phyloP scores from a whole-genome alignment of 2,113 vertebrate species.

The Sebastes schlegelii region DNA sequence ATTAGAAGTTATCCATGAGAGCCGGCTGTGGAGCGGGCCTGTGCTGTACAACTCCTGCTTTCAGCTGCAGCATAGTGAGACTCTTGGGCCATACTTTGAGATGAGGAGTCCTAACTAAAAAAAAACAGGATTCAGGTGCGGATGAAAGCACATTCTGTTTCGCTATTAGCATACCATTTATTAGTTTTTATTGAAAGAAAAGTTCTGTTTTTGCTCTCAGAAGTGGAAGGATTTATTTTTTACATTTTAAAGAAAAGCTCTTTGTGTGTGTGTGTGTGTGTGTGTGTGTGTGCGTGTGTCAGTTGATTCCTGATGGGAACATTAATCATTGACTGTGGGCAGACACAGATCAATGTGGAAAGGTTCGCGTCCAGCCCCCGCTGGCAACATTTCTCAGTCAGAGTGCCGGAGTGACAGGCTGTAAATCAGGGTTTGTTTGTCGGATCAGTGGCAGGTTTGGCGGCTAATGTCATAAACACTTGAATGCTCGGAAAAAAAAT shows the following conservation, averaged over 20 bases:
- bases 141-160: constrained; percentile 13
- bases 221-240: constrained; percentile 5
- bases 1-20: constrained; percentile 75
- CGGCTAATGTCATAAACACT: constrained; percentile 53
- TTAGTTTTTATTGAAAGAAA: constrained; percentile 26
- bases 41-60: constrained; percentile 12
- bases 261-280: constrained; percentile 1
- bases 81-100: constrained; percentile 27
- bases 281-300: constrained; percentile 34
- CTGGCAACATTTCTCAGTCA: constrained; percentile 68
- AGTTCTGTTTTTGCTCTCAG: constrained; percentile 5
- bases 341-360: constrained; percentile 79
- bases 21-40: constrained; percentile 32
- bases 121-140: constrained; percentile 24
- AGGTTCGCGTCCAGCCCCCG: constrained; percentile 59
- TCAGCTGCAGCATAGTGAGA: constrained; percentile 32
- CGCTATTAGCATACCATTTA: not conserved
- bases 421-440: constrained; percentile 77
- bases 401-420: constrained; percentile 68
- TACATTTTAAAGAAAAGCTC: constrained; percentile 29
- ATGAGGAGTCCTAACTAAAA: not conserved
- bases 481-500: constrained; percentile 12
- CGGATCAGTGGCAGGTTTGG: constrained; percentile 66
- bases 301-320: constrained; percentile 57
- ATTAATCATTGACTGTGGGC: constrained; percentile 80